These are phyloP conservation scores for Otolemur crassicaudatus DNA, from an alignment of 2,797 vertebrate species.

Conservation along the genomic window DNA sequence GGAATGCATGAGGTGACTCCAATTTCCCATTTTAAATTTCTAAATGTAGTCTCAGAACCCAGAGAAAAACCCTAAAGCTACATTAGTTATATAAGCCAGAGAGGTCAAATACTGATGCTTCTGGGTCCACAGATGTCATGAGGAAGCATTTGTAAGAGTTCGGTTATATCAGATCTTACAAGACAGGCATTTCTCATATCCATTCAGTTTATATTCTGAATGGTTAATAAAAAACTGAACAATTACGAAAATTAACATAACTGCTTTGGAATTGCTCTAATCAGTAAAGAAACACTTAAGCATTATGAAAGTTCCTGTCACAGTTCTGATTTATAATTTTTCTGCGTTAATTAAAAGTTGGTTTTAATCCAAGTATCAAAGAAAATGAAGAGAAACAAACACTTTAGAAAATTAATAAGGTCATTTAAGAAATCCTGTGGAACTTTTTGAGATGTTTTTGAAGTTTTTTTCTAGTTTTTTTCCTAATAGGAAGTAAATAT, in stretches of 20 bases:
- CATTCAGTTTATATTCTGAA: background rate
- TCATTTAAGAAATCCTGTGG: constrained; percentile 20
- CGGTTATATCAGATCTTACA: background rate
- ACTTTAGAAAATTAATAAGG: constrained; percentile 72
- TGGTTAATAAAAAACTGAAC: constrained; percentile 59
- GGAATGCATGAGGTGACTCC: background rate
- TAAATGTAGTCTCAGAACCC: background rate
- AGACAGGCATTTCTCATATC: background rate
- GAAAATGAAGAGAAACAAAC: constrained; percentile 67
- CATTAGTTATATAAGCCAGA: background rate
- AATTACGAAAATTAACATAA: constrained; percentile 68
- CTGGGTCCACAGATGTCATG: background rate
- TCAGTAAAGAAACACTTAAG: constrained; percentile 70
- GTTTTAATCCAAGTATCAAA: constrained; percentile 74
- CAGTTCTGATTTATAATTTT: constrained; percentile 61
- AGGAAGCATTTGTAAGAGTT: background rate
- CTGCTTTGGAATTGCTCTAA: constrained; percentile 57
- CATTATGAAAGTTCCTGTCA: constrained; percentile 65
- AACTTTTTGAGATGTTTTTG: constrained; percentile 21
- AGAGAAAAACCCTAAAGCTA: background rate
- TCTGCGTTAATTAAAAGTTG: constrained; percentile 74
- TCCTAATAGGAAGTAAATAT: background rate
- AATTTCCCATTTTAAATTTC: background rate
- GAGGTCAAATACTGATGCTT: background rate
- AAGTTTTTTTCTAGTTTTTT: background rate